phyloP scores from a whole-genome alignment of 2,888 invertebrate genomes.

The Lottia scabra region DNA sequence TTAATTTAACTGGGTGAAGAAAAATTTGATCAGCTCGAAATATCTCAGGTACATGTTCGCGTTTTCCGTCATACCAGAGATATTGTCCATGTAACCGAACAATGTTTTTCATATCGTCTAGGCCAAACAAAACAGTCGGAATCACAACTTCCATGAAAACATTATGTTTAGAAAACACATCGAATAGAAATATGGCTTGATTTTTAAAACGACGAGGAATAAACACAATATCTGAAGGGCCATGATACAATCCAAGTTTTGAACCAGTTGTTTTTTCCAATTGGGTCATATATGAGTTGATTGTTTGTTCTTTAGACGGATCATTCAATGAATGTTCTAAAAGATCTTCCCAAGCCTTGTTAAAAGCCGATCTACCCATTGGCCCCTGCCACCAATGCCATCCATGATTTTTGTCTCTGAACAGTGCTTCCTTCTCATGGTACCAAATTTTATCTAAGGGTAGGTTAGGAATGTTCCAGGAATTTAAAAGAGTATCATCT shows the following conservation, averaged over 20 bases:
- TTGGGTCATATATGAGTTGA: neutral
- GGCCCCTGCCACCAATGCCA: constrained; percentile 1
- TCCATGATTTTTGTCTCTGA: neutral
- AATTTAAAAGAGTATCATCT: constrained; percentile 26
- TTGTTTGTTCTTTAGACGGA: neutral
- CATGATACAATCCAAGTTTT: neutral
- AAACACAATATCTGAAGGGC: constrained; percentile 8
- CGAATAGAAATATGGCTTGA: neutral
- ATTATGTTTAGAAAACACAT: constrained; percentile 6
- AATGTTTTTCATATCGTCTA: neutral
- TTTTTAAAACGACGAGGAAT: constrained; percentile 4
- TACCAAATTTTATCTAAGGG: constrained; percentile 10
- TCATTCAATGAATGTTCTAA: neutral
- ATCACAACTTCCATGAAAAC: constrained; percentile 9
- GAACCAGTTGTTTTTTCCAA: neutral
- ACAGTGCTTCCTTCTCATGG: too few species aligned
- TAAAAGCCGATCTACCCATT: neutral
- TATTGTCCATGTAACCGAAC: neutral
- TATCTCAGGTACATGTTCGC: neutral
- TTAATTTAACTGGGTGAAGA: constrained; percentile 12
- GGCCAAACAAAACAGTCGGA: constrained; percentile 8
- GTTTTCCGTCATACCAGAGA: neutral
- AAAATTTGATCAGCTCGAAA: neutral
- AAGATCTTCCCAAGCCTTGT: neutral
- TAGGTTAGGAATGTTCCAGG: neutral